Evolutionary conservation across 2,888 invertebrate species (phyloP).

Genomic region (Drosophila lacicola): DNA sequence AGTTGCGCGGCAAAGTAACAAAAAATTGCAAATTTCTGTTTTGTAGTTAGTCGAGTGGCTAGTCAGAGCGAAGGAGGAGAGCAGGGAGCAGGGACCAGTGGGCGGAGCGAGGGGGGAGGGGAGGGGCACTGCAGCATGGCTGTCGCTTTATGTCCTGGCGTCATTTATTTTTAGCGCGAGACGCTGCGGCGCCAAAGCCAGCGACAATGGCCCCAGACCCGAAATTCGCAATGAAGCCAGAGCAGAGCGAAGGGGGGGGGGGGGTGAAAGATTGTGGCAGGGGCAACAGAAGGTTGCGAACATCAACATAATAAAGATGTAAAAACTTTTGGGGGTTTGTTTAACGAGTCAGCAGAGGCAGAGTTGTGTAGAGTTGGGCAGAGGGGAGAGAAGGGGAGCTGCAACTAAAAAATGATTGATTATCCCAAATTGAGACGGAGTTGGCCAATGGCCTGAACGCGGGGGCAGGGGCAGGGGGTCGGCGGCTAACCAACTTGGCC

Average conservation of each 20-base stretch:
- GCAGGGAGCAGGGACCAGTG: neutral
- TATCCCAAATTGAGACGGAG: slow-evolving; percentile 54
- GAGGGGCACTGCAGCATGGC: slow-evolving; percentile 5
- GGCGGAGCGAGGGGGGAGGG: neutral
- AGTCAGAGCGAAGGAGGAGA: neutral
- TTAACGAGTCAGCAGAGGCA: slow-evolving; percentile 42
- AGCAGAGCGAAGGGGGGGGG: neutral
- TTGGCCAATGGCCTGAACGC: slow-evolving; percentile 43
- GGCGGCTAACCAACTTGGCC: slow-evolving; percentile 25
- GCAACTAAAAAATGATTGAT: slow-evolving; percentile 72
- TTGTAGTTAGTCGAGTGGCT: slow-evolving; percentile 52
- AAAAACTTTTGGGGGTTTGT: slow-evolving; percentile 59
- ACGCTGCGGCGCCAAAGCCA: slow-evolving; percentile 70
- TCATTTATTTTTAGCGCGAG: slow-evolving; percentile 75
- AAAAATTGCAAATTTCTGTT: slow-evolving; percentile 78
- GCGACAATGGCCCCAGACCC: slow-evolving; percentile 46
- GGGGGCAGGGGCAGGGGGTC: neutral
- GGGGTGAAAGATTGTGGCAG: neutral
- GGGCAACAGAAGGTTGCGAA: slow-evolving; percentile 8
- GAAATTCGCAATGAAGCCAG: slow-evolving; percentile 34
- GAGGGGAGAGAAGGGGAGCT: neutral
- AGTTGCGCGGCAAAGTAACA: slow-evolving; percentile 52
- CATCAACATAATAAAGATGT: slow-evolving; percentile 69
- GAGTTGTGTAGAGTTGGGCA: neutral
- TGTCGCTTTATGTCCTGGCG: slow-evolving; percentile 47